phyloP scores from a whole-genome alignment of 2,888 invertebrate genomes.

The Oxystoma pomonae region DNA sequence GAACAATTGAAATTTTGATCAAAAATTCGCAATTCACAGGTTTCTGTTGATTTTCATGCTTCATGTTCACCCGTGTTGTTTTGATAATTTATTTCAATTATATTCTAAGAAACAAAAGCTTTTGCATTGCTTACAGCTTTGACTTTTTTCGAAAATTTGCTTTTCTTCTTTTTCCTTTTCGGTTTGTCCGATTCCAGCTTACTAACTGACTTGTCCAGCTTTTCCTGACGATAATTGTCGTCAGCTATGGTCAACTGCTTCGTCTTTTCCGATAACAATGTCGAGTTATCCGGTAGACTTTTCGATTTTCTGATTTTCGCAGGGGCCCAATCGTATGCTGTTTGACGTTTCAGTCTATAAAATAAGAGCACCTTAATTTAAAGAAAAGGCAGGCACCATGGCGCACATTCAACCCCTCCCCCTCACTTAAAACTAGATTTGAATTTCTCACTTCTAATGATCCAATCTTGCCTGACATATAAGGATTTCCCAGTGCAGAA shows the following conservation, averaged over 20 bases:
- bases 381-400: no score
- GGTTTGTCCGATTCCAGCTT: neutral
- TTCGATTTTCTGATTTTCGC: conserved; percentile 36
- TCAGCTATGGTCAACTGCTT: conserved; percentile 20
- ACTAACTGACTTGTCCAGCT: conserved; percentile 9
- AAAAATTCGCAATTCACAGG: no score
- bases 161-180: conserved; percentile 39
- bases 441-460: no score
- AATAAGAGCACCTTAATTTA: no score
- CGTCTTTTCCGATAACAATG: conserved; percentile 16
- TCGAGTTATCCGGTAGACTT: conserved; percentile 37
- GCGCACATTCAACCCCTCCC: no score
- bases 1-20: no score
- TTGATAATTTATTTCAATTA: no score
- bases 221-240: conserved; percentile 25
- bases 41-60: no score
- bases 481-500: no score
- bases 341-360: conserved; percentile 35
- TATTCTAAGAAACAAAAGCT: conserved; percentile 31
- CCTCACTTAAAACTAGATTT: no score
- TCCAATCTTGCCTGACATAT: no score
- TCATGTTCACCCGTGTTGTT: no score
- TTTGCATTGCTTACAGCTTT: conserved; percentile 36
- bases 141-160: conserved; percentile 38
- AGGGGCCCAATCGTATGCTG: conserved; percentile 29